phyloP scores from a whole-genome alignment of 2,113 vertebrate genomes.

The Tympanuchus pallidicinctus region DNA sequence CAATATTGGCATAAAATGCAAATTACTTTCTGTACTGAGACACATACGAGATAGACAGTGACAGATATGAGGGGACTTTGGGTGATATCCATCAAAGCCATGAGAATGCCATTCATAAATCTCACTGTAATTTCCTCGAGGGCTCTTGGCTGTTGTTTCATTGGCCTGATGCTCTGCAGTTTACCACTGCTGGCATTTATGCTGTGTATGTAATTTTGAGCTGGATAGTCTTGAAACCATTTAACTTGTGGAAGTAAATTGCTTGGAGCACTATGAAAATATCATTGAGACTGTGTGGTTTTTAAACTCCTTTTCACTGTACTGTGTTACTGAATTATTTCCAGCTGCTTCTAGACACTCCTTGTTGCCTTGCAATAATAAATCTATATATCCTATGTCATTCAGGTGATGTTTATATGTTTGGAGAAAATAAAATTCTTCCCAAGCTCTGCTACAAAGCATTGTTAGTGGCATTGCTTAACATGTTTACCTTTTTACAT shows the following conservation, averaged over 20 bases:
- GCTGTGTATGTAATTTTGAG: conserved; percentile 73
- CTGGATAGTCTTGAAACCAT: conserved; percentile 81
- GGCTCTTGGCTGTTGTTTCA: conserved; percentile 60
- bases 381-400: conserved; percentile 11
- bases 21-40: neutral
- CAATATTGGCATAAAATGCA: neutral
- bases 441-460: neutral
- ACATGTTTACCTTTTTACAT: neutral
- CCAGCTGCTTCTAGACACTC: conserved; percentile 90
- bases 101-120: conserved; percentile 56
- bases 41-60: neutral
- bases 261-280: conserved; percentile 91
- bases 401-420: conserved; percentile 2
- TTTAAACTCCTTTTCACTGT: conserved; percentile 84
- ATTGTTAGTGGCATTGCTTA: neutral
- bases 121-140: conserved; percentile 68
- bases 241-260: conserved; percentile 85
- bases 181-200: conserved; percentile 66
- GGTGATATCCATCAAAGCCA: neutral
- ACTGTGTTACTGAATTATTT: conserved; percentile 88
- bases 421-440: neutral
- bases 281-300: conserved; percentile 88
- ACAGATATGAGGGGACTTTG: neutral
- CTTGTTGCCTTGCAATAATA: conserved; percentile 66
- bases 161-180: conserved; percentile 65